Evolutionary conservation across 2,797 vertebrate genomes (phyloP).

Genomic region (Gobio occitaniae): DNA sequence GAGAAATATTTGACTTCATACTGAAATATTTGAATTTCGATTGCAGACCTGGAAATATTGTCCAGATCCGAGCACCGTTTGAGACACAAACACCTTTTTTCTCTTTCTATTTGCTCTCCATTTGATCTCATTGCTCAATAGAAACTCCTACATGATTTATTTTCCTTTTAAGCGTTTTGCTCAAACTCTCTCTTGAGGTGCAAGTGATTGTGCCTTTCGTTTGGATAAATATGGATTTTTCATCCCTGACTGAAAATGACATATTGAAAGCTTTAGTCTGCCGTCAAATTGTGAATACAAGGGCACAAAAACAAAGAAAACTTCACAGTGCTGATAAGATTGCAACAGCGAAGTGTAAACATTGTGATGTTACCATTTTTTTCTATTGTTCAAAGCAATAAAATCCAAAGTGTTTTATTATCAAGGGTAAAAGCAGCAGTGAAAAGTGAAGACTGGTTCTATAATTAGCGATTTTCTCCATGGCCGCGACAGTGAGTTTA

Average conservation of each 20-base stretch:
- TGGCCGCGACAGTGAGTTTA: conserved; percentile 26
- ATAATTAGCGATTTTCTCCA: conserved; percentile 39
- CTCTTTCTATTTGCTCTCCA: background rate
- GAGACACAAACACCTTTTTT: background rate
- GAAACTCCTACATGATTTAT: background rate
- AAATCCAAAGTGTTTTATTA: conserved; percentile 14
- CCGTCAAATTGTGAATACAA: background rate
- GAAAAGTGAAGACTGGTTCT: conserved; percentile 9
- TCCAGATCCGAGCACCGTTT: background rate
- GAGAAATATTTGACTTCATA: background rate
- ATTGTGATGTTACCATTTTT: conserved; percentile 6
- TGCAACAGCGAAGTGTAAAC: background rate
- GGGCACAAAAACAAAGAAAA: background rate
- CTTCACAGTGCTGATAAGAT: background rate
- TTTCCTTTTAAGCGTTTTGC: conserved; percentile 2
- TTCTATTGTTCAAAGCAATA: conserved; percentile 3
- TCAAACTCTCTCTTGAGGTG: conserved; percentile 3
- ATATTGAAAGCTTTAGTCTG: conserved; percentile 17
- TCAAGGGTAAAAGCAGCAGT: conserved; percentile 21
- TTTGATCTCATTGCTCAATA: conserved; percentile 9
- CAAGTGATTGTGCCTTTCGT: conserved; percentile 15
- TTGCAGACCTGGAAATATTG: background rate
- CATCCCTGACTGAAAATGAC: conserved; percentile 7
- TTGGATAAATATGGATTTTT: background rate
- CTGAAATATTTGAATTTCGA: background rate